Evolutionary conservation across 1,140 invertebrate species (phyloP).

Genomic region (Drosophila mauritiana): DNA sequence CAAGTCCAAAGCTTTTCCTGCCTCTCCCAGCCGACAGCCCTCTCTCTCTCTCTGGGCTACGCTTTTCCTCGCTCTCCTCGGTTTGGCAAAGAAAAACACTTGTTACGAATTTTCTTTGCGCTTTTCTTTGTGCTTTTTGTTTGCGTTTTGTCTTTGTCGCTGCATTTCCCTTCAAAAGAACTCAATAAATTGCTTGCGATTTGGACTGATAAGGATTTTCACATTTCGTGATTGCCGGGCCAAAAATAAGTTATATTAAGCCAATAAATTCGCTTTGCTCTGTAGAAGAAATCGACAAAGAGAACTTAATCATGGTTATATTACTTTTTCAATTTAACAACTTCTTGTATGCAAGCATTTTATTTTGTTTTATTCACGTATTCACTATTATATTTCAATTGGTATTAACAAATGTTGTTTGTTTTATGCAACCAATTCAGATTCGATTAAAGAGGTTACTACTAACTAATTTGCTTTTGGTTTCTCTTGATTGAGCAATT

Average conservation of each 20-base stretch:
- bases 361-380: no score
- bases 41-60: conserved; percentile 52
- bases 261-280: conserved; percentile 15
- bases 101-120: conserved; percentile 72
- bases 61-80: conserved; percentile 3
- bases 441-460: not conserved
- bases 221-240: conserved; percentile 25
- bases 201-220: conserved; percentile 40
- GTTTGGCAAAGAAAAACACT: conserved; percentile 68
- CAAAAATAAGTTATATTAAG: conserved; percentile 24
- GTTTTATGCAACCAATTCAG: not conserved
- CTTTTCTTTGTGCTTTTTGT: conserved; percentile 9
- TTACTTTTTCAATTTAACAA: not conserved
- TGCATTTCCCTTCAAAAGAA: conserved; percentile 55
- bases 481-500: not conserved
- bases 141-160: conserved; percentile 46
- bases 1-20: conserved; percentile 44
- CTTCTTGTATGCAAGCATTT: no score
- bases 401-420: not conserved
- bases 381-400: not conserved
- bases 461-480: not conserved
- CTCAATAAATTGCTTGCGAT: conserved; percentile 62
- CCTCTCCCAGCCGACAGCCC: conserved; percentile 49
- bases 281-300: not conserved
- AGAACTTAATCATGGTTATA: not conserved